These are phyloP conservation scores for Amphipyra berbera DNA, from an alignment of 2,888 invertebrate genomes.

Conservation along the genomic window DNA sequence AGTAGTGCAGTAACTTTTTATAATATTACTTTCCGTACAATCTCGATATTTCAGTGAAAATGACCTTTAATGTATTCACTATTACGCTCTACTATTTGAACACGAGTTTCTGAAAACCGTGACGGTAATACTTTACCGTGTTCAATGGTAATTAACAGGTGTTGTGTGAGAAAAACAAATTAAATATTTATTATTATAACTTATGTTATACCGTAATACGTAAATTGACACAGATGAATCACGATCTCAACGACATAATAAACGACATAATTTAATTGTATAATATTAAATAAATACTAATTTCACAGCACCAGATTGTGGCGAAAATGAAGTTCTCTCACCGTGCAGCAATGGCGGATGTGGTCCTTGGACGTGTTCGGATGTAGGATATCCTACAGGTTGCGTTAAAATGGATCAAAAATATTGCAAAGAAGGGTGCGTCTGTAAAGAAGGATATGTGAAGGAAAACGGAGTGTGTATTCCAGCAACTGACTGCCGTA, in stretches of 20 bases:
- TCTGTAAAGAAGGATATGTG: slow-evolving; percentile 56
- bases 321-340: slow-evolving; percentile 35
- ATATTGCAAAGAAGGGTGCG: slow-evolving; percentile 47
- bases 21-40: neutral
- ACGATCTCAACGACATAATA: too few relatives aligned
- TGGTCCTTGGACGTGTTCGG: slow-evolving; percentile 62
- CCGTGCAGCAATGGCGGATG: slow-evolving; percentile 56
- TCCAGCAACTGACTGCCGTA: slow-evolving; percentile 60
- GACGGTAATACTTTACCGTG: neutral
- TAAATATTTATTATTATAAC: neutral
- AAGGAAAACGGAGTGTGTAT: slow-evolving; percentile 59
- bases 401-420: slow-evolving; percentile 49
- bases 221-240: too few relatives aligned
- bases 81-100: slow-evolving; percentile 1
- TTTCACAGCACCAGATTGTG: slow-evolving; percentile 33
- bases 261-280: too few relatives aligned
- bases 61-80: slow-evolving; percentile 3
- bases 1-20: slow-evolving; percentile 62
- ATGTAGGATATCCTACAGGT: slow-evolving; percentile 54
- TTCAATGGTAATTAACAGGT: slow-evolving; percentile 18
- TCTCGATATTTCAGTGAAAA: neutral
- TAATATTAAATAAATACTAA: too few relatives aligned
- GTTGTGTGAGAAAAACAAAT: slow-evolving; percentile 25
- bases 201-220: too few relatives aligned
- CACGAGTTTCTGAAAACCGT: slow-evolving; percentile 11